Evolutionary conservation across 2,888 invertebrate genomes (phyloP), one percentile per base, ranked within the genome.

Genomic region (Apamea epomidion): DNA sequence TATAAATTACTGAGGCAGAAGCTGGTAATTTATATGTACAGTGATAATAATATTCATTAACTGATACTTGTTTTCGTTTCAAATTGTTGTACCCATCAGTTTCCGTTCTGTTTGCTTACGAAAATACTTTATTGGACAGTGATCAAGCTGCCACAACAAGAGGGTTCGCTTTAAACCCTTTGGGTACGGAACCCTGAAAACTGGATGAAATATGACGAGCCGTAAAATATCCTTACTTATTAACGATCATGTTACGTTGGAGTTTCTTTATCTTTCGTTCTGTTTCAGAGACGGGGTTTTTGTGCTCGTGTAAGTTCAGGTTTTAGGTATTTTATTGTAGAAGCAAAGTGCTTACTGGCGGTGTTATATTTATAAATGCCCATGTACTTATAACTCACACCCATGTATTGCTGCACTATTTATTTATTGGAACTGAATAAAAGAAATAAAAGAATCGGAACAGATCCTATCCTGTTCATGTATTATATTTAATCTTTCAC

Each of bases 171-270:
- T 62, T 21, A 72, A 32, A 74, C 74, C 64, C 8, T 78, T 82
- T 83, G 37, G 25, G 18, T 32, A 68, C 32, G 29, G 54, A 72
- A 72, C 74, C 71, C 74, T 81, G 62, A 81, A 80, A 78, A 76
- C 65, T 69, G 75, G 62, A 71, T 84, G 71, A 79, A 86, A 87
- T 76, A 84, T 86, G 64, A 70, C 54, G 29, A 81, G 25, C 58
- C 70, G 76, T 82, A 79, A 86, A 81, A 86, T 89, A 76, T 77
- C n/a, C n/a, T 60, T 78, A 70, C 74, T 83, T 83, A 81, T 73
- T 77, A 78, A 69, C 69, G 74, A 76, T 81, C 81, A 82, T 76
- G 74, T 69, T 78, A 48, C 37, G 60, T 72, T 80, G 71, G 65
- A 51, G 48, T 37, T n/a, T 42, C 71, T 76, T 78, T 81, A 72